Percentiles rank a stretch among this genome's conserved stretches.
phyloP scores from a whole-genome alignment of 2,113 vertebrate genomes.

The Atlantisia rogersi region DNA sequence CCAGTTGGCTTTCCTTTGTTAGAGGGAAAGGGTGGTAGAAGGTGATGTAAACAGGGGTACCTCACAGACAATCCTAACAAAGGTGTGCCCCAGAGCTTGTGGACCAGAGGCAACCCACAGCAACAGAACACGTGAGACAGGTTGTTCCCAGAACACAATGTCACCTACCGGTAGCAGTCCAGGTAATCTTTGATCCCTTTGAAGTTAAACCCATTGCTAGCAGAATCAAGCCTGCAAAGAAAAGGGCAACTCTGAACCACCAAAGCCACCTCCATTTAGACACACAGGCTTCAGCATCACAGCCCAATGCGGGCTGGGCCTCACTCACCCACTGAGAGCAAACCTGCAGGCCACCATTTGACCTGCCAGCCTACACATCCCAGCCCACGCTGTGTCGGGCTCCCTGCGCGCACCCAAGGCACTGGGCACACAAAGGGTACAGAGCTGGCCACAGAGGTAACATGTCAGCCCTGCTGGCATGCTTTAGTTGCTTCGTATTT shows the following conservation, averaged over 20 bases:
- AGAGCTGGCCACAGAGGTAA: background rate
- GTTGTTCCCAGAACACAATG: background rate
- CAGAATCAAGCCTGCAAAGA: slow-evolving; percentile 38
- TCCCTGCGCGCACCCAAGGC: background rate
- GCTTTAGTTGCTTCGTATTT: background rate
- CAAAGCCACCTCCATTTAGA: background rate
- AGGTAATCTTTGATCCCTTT: slow-evolving; percentile 70
- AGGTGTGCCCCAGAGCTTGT: background rate
- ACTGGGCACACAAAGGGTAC: background rate
- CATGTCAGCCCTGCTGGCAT: background rate
- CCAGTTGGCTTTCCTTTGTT: background rate
- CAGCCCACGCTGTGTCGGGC: background rate
- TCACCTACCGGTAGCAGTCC: slow-evolving; percentile 65
- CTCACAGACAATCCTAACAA: background rate
- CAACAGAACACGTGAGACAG: accelerated
- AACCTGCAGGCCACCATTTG: background rate
- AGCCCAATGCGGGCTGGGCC: background rate
- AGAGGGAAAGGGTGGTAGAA: background rate
- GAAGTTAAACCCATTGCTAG: slow-evolving; percentile 53
- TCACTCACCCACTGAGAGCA: background rate
- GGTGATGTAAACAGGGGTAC: background rate
- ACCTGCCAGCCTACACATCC: background rate
- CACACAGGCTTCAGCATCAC: background rate
- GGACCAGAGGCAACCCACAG: background rate
- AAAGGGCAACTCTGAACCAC: background rate